Conservation (phyloP, 2,797 vertebrate species). For the Gymnothorax reevesii region DNA sequence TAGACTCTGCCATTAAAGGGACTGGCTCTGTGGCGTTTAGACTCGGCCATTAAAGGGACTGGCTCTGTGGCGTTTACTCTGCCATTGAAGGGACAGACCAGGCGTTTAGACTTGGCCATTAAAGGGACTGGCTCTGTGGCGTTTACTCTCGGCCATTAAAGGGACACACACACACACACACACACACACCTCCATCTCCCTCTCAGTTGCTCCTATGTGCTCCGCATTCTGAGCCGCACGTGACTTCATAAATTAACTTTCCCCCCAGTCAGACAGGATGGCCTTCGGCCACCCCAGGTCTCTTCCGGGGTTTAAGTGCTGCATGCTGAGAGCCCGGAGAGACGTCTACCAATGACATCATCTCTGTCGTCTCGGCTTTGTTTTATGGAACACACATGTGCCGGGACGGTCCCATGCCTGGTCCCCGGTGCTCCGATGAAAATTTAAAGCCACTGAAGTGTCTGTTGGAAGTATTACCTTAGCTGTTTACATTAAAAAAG, state of each 20-base stretch:
- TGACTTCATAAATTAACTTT: constrained; percentile 29
- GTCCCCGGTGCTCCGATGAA: constrained; percentile 6
- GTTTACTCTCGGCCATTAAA: too few relatives aligned
- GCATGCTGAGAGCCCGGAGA: constrained; percentile 1
- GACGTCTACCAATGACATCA: constrained; percentile 27
- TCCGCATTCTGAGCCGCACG: constrained; percentile 17
- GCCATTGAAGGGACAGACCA: too few relatives aligned
- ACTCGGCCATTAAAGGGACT: too few relatives aligned
- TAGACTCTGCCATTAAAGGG: too few relatives aligned
- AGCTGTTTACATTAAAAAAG: background rate
- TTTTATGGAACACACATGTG: constrained; percentile 23
- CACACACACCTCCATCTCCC: background rate
- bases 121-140: too few relatives aligned
- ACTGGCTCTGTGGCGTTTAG: too few relatives aligned
- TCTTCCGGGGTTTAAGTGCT: constrained; percentile 33
- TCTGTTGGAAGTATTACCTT: background rate
- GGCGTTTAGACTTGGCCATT: too few relatives aligned
- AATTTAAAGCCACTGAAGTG: background rate
- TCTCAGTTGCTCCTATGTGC: background rate
- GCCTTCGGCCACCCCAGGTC: constrained; percentile 18
- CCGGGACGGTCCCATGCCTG: background rate
- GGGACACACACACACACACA: background rate
- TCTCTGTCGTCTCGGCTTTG: background rate
- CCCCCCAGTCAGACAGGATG: constrained; percentile 34
- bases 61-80: too few relatives aligned